Base-by-base conservation (phyloP, 2,797 vertebrate species). In the Eutrigla gurnardus region DNA sequence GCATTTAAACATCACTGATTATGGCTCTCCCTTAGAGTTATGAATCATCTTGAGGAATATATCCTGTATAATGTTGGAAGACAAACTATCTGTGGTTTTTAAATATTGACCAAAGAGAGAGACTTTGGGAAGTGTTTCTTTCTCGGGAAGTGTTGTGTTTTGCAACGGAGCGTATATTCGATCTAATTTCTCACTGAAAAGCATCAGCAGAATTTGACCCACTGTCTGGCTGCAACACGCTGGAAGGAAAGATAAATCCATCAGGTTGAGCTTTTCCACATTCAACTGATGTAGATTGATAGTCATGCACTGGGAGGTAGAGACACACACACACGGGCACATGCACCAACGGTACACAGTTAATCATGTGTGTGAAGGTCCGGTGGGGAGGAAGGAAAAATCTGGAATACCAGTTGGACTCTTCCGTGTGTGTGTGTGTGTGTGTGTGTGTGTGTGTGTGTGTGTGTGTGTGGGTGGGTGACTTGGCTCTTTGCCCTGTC, bases 361-460 rank as follows among this genome's bases (percentile, higher is more conserved):
- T 86, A 84, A 90, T 91, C 88, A 91, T 86, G 81, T 86, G 77
- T 86, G 67, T 82, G 83, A 86, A 75, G 75, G 88, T 93, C 85
- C 82, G 76, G 73, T 63, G 54, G 88, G 88, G 73, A 90, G 83
- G 84, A 74, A 42, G 81, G 73, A 70, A 86, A 88, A 91, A 75
- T 92, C 88, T 91, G 89, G 87, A 91, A 91, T 86, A 89, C 75
- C 76, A 82, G 69, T 91, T 91, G 74, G 77, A 85, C 77, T 71
- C 32, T 63, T 60, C 50, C 37, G 7, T 62, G 6, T 73, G 36
- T 52, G n/a, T 80, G 36, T 69, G 50, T 70, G 39, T 72, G 50
- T 40, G 57, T 60, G 58, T 46, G 47, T 70, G 66, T 70, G 65
- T 52, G 60, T 76, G 61, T 61, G 50, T 75, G 72, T 70, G 35